Percentiles rank a stretch among this genome's conserved stretches.
Evolutionary conservation across 2,888 invertebrate species (phyloP).

Genomic region (Drymonia ruficornis): DNA sequence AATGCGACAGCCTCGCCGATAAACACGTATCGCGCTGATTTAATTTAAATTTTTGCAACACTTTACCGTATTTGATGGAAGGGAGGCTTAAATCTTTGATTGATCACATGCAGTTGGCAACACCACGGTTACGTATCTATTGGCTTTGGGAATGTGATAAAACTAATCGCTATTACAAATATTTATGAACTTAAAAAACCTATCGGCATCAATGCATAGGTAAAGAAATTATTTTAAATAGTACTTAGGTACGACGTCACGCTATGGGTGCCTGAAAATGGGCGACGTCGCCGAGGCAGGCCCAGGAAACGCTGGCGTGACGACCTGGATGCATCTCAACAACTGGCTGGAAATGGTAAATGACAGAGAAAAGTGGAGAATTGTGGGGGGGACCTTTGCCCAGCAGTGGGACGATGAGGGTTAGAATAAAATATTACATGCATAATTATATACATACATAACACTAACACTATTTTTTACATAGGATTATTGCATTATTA

Average conservation of each 20-base stretch:
- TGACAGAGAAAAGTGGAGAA: too few species aligned
- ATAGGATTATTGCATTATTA: not conserved
- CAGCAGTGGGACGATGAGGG: too few species aligned
- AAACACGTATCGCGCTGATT: constrained; percentile 60
- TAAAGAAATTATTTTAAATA: not conserved
- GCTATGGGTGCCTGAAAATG: too few species aligned
- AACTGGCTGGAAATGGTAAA: too few species aligned
- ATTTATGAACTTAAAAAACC: not conserved
- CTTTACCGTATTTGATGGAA: constrained; percentile 46
- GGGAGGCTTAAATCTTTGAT: constrained; percentile 63
- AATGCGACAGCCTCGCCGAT: constrained; percentile 53
- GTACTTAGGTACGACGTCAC: too few species aligned
- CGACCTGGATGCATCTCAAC: too few species aligned
- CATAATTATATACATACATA: too few species aligned
- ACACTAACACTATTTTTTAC: not conserved
- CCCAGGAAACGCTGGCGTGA: too few species aligned
- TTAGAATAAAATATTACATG: too few species aligned
- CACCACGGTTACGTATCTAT: constrained; percentile 5
- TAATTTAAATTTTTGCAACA: constrained; percentile 63
- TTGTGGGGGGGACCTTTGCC: too few species aligned
- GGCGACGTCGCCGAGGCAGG: too few species aligned
- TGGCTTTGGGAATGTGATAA: not conserved
- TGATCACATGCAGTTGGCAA: constrained; percentile 52
- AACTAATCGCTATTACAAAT: not conserved
- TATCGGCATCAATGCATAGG: not conserved